Base-by-base conservation (phyloP, 1,140 invertebrate species). In the Bombus consobrinus region DNA sequence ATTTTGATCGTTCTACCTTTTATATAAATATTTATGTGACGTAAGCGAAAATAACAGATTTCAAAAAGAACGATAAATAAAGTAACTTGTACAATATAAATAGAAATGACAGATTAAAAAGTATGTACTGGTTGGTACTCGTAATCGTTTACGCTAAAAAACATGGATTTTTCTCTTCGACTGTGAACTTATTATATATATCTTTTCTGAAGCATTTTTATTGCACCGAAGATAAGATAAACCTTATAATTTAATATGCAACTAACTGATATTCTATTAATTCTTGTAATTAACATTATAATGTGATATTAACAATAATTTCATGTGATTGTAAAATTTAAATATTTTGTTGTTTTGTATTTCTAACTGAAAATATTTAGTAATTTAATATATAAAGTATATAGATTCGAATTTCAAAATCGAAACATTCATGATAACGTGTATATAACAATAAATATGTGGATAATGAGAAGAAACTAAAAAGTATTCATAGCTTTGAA, bases 221-320 rank as follows among this genome's bases (percentile, higher is more conserved):
- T 71, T 59, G 4, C 22, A 59, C 22, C 9, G 9, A 12, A n/a
- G 83, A 85, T 85, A 80, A 85, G 83, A 85, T 85, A 85, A 62
- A 47, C 39, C 32, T 2, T 80, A 47, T 72, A 68, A 39, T 22
- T 53, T 68, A 76, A 74, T 43, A 68, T 34, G 10, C 8, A 68
- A 53, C 66, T 28, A 53, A 66, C 34, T 39, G 57, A 28, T 25
- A 15, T 28, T 32, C 5, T 12, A 34, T 22, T 43, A 62, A 62
- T 15, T 66, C 18, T 34, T 37, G 8, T 37, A 22, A 25, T 9
- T 18, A 37, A 37, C 3, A 59, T 13, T 64, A 77, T 25, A 34
- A 43, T 41, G 8, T 32, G 6, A 43, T 34, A 39, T 41, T 47
- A 25, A 25, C 18, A 78, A 68, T 68, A 79, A 10, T 43, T 41